Evolutionary conservation across 2,797 vertebrate species (phyloP).

Genomic region (Mus caroli): DNA sequence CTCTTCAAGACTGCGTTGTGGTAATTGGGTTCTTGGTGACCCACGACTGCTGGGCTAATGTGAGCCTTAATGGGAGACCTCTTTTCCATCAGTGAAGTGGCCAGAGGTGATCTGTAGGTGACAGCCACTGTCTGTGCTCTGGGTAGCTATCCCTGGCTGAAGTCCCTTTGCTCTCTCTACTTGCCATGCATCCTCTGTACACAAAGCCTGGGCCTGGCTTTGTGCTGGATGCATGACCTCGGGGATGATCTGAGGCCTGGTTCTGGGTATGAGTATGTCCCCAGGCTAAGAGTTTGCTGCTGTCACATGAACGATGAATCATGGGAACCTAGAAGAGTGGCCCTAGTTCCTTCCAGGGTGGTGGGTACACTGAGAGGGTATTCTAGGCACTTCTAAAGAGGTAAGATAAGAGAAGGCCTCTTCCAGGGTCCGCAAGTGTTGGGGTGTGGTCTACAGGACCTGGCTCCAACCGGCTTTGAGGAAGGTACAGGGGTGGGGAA

Average conservation of each 20-base stretch:
- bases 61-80: background rate
- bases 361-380: background rate
- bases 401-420: background rate
- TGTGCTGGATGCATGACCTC: rapidly evolving
- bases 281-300: rapidly evolving
- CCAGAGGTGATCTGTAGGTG: background rate
- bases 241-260: background rate
- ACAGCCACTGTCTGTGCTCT: background rate
- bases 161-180: rapidly evolving
- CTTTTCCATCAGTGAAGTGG: conserved; percentile 28
- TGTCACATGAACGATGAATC: rapidly evolving
- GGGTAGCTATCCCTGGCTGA: background rate
- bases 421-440: background rate
- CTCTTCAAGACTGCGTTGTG: rapidly evolving
- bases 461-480: background rate
- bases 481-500: background rate
- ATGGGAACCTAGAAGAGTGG: background rate
- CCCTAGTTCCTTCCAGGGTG: no score
- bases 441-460: background rate
- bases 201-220: rapidly evolving
- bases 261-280: background rate
- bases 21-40: conserved; percentile 51
- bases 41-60: background rate
- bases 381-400: background rate
- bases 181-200: rapidly evolving